These are phyloP conservation scores for Dilophus febrilis DNA, from an alignment of 2,888 invertebrate species.

Conservation along the genomic window DNA sequence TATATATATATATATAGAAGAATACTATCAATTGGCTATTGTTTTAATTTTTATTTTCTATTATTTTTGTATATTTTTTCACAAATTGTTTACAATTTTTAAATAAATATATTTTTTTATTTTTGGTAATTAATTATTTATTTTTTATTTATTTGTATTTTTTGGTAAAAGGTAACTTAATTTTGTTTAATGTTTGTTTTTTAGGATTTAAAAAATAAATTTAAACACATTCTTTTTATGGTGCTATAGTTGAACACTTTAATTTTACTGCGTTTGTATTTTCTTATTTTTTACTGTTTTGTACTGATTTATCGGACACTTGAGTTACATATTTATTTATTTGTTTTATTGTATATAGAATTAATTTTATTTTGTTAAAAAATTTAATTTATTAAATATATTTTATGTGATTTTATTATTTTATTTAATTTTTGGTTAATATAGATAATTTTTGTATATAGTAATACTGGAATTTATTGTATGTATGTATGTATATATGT, in stretches of 20 bases:
- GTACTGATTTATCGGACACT: constrained; percentile 6
- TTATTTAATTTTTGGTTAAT: too few species aligned
- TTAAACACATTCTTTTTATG: too few species aligned
- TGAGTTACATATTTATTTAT: constrained; percentile 5
- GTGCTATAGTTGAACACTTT: too few species aligned
- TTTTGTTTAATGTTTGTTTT: background rate
- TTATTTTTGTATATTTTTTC: background rate
- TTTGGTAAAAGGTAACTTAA: constrained; percentile 4
- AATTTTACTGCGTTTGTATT: constrained; percentile 7
- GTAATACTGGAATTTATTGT: too few species aligned
- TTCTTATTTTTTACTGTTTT: constrained; percentile 5
- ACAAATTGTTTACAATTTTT: too few species aligned
- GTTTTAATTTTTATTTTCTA: background rate
- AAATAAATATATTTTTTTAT: constrained; percentile 1
- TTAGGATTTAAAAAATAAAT: constrained; percentile 7
- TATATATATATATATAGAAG: too few species aligned
- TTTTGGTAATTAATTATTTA: constrained; percentile 8
- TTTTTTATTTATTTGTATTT: constrained; percentile 2
- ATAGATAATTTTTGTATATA: too few species aligned
- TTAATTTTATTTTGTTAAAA: too few species aligned
- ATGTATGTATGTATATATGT: too few species aligned
- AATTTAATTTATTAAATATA: too few species aligned
- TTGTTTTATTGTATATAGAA: constrained; percentile 2
- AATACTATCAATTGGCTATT: too few species aligned
- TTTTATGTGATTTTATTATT: too few species aligned